Conservation (phyloP, 53 echinoderm and acorn worm species). For the Luidia sarsii region DNA sequence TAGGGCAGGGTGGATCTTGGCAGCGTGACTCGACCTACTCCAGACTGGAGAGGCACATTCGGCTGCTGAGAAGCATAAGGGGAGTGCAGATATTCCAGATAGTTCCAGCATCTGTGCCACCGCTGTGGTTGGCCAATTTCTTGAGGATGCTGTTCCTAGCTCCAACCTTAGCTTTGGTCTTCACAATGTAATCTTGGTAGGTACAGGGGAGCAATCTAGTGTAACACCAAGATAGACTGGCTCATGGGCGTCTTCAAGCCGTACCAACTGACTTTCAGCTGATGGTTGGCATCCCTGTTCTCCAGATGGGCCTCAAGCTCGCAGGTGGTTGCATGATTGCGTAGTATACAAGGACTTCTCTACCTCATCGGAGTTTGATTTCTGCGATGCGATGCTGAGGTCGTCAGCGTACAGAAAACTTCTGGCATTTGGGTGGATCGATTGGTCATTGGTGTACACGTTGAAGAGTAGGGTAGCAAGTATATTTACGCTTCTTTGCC, state of each 20-base stretch:
- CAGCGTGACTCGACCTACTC: slow-evolving; percentile 10
- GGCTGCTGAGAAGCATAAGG: slow-evolving; percentile 13
- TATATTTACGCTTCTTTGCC: slow-evolving; percentile 28
- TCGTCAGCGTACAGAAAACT: slow-evolving; percentile 11
- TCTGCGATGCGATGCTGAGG: not conserved
- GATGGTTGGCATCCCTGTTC: too few species aligned
- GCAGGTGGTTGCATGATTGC: too few species aligned
- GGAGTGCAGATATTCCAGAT: slow-evolving; percentile 10
- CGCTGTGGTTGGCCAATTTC: not conserved
- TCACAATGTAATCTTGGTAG: not conserved
- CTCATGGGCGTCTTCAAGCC: not conserved
- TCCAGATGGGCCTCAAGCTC: too few species aligned
- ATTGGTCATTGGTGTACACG: slow-evolving; percentile 69
- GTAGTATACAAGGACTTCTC: too few species aligned
- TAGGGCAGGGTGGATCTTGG: slow-evolving; percentile 43
- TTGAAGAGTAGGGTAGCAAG: slow-evolving; percentile 59
- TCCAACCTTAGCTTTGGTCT: slow-evolving; percentile 17
- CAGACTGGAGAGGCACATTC: slow-evolving; percentile 11
- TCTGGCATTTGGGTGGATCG: not conserved
- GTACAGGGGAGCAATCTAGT: not conserved
- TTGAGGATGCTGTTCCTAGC: slow-evolving; percentile 21
- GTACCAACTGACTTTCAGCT: too few species aligned
- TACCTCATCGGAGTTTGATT: too few species aligned
- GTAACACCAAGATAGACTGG: slow-evolving; percentile 26
- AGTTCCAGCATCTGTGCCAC: slow-evolving; percentile 16